Conservation (phyloP, 2,888 invertebrate genomes). For the Zele albiditarsus region DNA sequence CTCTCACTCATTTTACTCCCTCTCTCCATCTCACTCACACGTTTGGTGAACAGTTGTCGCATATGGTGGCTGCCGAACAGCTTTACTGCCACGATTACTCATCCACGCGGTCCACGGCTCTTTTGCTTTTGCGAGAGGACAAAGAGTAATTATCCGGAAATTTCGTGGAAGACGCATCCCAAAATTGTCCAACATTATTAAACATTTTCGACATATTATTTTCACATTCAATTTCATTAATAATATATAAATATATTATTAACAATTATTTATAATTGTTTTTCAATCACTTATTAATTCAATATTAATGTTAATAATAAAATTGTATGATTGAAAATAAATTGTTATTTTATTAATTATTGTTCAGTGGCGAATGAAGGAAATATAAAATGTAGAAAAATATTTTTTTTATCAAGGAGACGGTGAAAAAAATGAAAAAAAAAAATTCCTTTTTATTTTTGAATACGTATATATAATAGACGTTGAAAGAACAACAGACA, state of each 20-base stretch:
- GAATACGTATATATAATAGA: constrained; percentile 7
- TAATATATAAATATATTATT: too few relatives aligned
- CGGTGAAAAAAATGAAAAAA: constrained; percentile 4
- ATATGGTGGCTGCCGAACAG: constrained; percentile 46
- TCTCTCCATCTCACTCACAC: constrained; percentile 25
- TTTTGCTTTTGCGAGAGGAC: constrained; percentile 41
- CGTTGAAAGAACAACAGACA: constrained; percentile 21
- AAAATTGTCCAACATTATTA: neutral
- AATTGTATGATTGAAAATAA: too few relatives aligned
- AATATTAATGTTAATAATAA: too few relatives aligned
- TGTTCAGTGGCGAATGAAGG: neutral
- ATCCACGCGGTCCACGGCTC: constrained; percentile 49
- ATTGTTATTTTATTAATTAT: neutral
- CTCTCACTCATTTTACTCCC: constrained; percentile 15
- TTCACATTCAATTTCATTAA: neutral
- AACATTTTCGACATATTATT: neutral
- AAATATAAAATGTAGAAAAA: neutral
- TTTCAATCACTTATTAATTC: too few relatives aligned
- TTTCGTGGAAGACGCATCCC: constrained; percentile 45
- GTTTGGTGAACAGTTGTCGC: constrained; percentile 32
- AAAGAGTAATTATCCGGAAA: constrained; percentile 53
- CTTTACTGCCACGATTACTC: constrained; percentile 52
- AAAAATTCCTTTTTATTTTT: neutral
- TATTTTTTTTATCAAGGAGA: neutral
- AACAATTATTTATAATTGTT: too few relatives aligned